Conservation (phyloP, 1,140 invertebrate genomes). For the Tetramorium parvispinum region DNA sequence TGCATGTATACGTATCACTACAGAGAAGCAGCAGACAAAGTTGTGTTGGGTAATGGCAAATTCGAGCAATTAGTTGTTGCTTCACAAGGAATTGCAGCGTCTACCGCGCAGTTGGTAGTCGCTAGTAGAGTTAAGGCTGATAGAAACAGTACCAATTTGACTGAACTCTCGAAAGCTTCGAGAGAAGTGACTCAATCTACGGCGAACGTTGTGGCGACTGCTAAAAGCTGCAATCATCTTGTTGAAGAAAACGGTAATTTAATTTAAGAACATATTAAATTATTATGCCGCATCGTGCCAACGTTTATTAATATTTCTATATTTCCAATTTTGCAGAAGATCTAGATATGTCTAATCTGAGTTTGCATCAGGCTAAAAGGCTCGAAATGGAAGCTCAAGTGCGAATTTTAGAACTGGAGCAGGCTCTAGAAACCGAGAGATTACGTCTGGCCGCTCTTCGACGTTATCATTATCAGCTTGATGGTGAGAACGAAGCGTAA, state of each 20-base stretch:
- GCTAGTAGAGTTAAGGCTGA: conserved; percentile 97
- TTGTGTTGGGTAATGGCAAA: conserved; percentile 94
- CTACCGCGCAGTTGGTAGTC: conserved; percentile 98
- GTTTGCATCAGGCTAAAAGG: conserved; percentile 97
- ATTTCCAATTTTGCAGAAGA: conserved; percentile 88
- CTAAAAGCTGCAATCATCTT: conserved; percentile 94
- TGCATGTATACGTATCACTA: conserved; percentile 63
- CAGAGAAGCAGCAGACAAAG: conserved; percentile 97
- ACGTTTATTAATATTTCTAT: conserved; percentile 27
- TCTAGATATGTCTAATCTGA: conserved; percentile 95
- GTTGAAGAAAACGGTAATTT: conserved; percentile 92
- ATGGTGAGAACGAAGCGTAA: conserved; percentile 88
- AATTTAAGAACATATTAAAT: conserved; percentile 18
- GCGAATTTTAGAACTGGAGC: conserved; percentile 96
- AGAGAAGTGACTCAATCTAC: conserved; percentile 95
- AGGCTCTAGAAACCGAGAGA: conserved; percentile 95
- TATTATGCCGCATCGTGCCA: neutral
- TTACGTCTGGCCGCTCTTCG: conserved; percentile 93
- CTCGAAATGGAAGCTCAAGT: conserved; percentile 98
- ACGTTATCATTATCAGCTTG: conserved; percentile 96
- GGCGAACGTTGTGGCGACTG: conserved; percentile 96
- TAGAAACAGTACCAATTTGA: conserved; percentile 91
- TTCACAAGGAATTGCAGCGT: conserved; percentile 98
- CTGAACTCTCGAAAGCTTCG: conserved; percentile 93
- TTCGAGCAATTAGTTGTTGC: conserved; percentile 98